Conservation (phyloP, 2,797 vertebrate species). For the Tenualosa ilisha region DNA sequence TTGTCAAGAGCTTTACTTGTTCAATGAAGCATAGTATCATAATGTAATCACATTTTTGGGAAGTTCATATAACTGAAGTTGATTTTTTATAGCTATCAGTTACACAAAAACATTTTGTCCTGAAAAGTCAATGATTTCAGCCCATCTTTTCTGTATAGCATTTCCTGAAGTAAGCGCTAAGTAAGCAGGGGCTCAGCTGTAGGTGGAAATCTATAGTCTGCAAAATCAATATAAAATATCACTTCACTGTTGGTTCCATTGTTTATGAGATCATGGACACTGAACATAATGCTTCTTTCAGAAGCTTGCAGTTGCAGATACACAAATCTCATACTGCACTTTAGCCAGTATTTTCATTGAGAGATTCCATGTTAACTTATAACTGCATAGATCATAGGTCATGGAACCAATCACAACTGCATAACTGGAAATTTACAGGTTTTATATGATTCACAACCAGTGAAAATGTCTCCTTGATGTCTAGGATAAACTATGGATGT, state of each 20-base stretch:
- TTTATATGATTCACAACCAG: too few relatives aligned
- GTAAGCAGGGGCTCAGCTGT: neutral
- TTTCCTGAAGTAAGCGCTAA: conserved; percentile 6
- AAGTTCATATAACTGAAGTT: neutral
- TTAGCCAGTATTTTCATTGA: too few relatives aligned
- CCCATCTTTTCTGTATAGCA: neutral
- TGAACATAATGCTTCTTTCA: neutral
- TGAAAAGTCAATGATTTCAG: neutral
- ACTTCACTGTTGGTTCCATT: neutral
- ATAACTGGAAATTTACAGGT: too few relatives aligned
- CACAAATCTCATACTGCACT: too few relatives aligned
- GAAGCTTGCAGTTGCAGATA: neutral
- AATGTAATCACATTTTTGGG: neutral
- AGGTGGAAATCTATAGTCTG: neutral
- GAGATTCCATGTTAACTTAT: too few relatives aligned
- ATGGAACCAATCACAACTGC: too few relatives aligned
- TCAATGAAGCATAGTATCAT: neutral
- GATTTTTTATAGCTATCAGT: neutral
- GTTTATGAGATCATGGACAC: neutral
- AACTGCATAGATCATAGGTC: too few relatives aligned
- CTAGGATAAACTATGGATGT: too few relatives aligned
- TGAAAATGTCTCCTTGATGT: too few relatives aligned
- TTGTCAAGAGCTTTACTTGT: neutral
- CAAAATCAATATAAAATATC: conserved; percentile 12
- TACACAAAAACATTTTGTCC: neutral